Conservation (phyloP, 2,113 vertebrate genomes). For the Euleptes europaea region DNA sequence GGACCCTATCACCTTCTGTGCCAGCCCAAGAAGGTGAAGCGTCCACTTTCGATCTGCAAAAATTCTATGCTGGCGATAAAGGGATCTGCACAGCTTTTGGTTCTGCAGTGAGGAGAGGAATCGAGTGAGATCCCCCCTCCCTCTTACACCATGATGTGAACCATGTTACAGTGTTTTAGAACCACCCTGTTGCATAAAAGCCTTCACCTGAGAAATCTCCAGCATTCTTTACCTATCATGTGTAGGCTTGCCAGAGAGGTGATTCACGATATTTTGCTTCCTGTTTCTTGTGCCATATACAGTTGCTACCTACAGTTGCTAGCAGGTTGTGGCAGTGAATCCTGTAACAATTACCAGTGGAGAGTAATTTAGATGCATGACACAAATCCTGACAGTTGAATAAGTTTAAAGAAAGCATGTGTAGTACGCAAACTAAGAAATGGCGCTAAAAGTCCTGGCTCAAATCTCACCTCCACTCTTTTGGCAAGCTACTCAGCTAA, state of each 20-base stretch:
- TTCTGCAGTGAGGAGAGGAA: too few species aligned
- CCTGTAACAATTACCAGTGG: slow-evolving; percentile 49
- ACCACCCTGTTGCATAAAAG: slow-evolving; percentile 54
- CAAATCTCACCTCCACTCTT: neutral
- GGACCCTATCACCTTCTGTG: too few species aligned
- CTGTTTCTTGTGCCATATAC: slow-evolving; percentile 41
- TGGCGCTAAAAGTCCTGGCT: neutral
- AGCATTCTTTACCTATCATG: slow-evolving; percentile 27
- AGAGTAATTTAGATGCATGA: slow-evolving; percentile 27
- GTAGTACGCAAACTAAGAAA: neutral
- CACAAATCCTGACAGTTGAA: neutral
- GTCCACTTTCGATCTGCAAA: too few species aligned
- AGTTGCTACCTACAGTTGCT: slow-evolving; percentile 23
- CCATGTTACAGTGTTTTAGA: slow-evolving; percentile 36
- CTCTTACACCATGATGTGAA: neutral
- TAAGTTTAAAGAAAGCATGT: neutral
- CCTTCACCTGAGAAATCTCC: slow-evolving; percentile 59
- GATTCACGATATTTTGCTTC: slow-evolving; percentile 60
- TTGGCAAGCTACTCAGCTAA: neutral
- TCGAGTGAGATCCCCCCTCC: too few species aligned
- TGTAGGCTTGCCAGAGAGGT: slow-evolving; percentile 51
- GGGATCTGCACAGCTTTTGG: too few species aligned
- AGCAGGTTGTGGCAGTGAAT: slow-evolving; percentile 1
- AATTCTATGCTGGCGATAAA: too few species aligned
- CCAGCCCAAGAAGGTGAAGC: too few species aligned